These are phyloP conservation scores for Lycocorax pyrrhopterus DNA, from an alignment of 2,113 vertebrate species.

Conservation along the genomic window DNA sequence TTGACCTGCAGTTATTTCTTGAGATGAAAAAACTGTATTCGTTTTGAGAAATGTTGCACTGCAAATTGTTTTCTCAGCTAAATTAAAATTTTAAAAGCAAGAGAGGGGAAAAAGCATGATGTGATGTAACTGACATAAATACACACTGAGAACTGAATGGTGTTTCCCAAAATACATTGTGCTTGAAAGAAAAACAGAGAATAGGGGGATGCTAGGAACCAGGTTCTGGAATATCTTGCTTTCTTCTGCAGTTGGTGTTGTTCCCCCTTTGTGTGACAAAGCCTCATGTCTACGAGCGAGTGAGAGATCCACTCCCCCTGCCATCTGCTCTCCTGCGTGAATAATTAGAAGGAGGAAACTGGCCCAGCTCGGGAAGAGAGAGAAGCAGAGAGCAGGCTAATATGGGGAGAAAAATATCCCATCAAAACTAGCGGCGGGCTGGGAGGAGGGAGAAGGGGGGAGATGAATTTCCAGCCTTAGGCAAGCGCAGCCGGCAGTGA, in stretches of 20 bases:
- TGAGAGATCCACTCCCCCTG: constrained; percentile 28
- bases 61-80: background rate
- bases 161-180: background rate
- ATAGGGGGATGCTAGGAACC: background rate
- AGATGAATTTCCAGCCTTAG: constrained; percentile 1
- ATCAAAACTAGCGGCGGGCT: background rate
- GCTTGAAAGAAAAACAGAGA: background rate
- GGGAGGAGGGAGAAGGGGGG: background rate
- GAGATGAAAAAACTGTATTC: background rate
- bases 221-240: background rate
- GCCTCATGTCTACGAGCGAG: background rate
- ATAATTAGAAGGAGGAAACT: constrained; percentile 6
- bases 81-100: background rate
- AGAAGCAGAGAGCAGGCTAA: background rate
- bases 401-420: background rate
- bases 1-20: background rate
- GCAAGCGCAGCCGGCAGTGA: background rate
- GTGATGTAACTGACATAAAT: background rate
- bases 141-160: background rate
- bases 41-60: background rate
- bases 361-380: background rate
- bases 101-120: background rate
- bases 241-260: background rate
- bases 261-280: background rate
- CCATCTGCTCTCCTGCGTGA: constrained; percentile 52